Base-by-base conservation (phyloP, 2,888 invertebrate genomes). In the Hemithea aestivaria region DNA sequence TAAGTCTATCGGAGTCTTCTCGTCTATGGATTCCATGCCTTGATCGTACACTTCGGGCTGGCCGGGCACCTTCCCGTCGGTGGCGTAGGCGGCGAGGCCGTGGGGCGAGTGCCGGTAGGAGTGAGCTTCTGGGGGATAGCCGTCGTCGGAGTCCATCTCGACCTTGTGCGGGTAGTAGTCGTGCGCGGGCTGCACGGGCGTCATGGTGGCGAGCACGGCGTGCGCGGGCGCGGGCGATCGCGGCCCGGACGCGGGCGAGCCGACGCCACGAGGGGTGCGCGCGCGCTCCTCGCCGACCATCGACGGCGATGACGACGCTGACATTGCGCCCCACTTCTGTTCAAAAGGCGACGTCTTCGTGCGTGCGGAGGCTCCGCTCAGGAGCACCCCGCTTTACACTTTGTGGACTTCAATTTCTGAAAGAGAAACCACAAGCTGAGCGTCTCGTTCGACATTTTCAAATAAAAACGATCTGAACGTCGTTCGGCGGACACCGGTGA, bases 121-220 rank as follows among this genome's bases (percentile, higher is more conserved):
- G 54, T 89, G 87, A 47, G 90, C 88, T 60, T 89, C 90, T 61
- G 91, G 91, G 11, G 89, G 88, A 61, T 90, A 89, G 43, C 89
- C 90, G 40, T 88, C 88, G 54, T 88, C 87, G 39, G 88, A 88
- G 62, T 90, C 90, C 87, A 90, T 89, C 63, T 91, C 91, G 41
- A 90, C 90, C 60, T 91, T 87, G 66, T 87, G 87, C 36, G 85
- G 84, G 62, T 87, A 87, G 61, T 87, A 89, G 64, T 94, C 94
- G 59, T 94, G 89, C 22, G 94, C 94, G n/a, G 93, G 94, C 58
- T 83, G 84, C 52, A 95, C 95, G 39, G 95, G 94, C 45, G 94
- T 95, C 95, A 95, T 95, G 64, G 94, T 95, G 53, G 94, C 94
- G 55, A 95, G 88, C 80, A 95, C 92, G 48, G 93, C 90, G 58